Evolutionary conservation across 1,140 invertebrate genomes (phyloP).

Genomic region (Tyrophagus putrescentiae): DNA sequence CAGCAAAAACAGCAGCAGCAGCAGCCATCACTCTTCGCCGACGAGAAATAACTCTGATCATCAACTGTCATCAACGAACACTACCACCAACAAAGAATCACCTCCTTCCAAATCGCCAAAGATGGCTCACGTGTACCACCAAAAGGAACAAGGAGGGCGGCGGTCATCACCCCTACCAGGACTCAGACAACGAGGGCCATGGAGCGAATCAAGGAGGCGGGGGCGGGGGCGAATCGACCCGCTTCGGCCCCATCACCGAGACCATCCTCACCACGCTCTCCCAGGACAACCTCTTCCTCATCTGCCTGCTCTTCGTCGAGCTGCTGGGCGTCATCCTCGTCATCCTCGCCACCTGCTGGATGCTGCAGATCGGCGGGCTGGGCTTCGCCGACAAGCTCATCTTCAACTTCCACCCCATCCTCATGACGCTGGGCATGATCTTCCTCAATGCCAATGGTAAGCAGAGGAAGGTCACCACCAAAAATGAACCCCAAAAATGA

Average conservation of each 20-base stretch:
- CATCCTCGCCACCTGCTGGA: conserved; percentile 54
- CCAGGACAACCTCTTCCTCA: conserved; percentile 23
- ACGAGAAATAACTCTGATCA: too few species aligned
- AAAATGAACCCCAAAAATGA: background rate
- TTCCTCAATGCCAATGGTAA: conserved; percentile 17
- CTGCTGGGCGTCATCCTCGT: conserved; percentile 45
- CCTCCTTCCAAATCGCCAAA: too few species aligned
- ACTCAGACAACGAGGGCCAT: too few species aligned
- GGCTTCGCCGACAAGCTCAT: conserved; percentile 38
- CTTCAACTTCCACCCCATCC: conserved; percentile 69
- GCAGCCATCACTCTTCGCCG: too few species aligned
- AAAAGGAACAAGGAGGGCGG: too few species aligned
- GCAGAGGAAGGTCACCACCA: background rate
- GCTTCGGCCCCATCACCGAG: background rate
- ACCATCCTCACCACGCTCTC: conserved; percentile 7
- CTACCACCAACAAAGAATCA: too few species aligned
- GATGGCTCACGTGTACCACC: too few species aligned
- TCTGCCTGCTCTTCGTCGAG: conserved; percentile 24
- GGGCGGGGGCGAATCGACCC: background rate
- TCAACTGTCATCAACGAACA: too few species aligned
- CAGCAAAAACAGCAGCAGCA: too few species aligned
- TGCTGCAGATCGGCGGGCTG: conserved; percentile 44
- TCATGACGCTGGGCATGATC: conserved; percentile 21
- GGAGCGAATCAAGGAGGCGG: background rate
- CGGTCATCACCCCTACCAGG: too few species aligned